Conservation (phyloP, 2,888 invertebrate genomes). For the Clivina fossor region DNA sequence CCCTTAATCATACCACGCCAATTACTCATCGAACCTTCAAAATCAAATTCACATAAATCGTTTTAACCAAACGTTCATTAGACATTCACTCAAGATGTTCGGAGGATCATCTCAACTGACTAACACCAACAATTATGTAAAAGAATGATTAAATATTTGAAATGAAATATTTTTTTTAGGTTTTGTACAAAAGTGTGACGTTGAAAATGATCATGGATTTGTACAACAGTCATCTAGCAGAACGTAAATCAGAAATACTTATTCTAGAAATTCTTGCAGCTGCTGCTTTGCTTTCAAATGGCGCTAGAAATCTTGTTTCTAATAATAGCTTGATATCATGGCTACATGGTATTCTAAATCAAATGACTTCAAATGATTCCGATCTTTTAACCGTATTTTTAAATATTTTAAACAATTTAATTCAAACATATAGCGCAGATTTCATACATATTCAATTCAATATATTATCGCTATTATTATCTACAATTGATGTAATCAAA, state of each 20-base stretch:
- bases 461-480: slow-evolving; percentile 14
- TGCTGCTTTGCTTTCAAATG: slow-evolving; percentile 65
- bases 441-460: slow-evolving; percentile 17
- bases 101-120: too few relatives aligned
- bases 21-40: too few relatives aligned
- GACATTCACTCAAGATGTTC: too few relatives aligned
- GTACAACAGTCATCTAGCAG: slow-evolving; percentile 65
- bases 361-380: slow-evolving; percentile 39
- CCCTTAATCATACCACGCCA: too few relatives aligned
- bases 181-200: slow-evolving; percentile 51
- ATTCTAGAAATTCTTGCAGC: slow-evolving; percentile 67
- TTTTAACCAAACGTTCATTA: too few relatives aligned
- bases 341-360: slow-evolving; percentile 55
- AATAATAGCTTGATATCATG: slow-evolving; percentile 73
- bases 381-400: slow-evolving; percentile 42
- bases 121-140: too few relatives aligned
- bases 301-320: slow-evolving; percentile 65
- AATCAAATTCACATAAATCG: too few relatives aligned
- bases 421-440: background rate
- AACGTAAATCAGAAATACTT: slow-evolving; percentile 62
- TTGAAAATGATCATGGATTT: slow-evolving; percentile 77
- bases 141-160: too few relatives aligned
- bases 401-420: slow-evolving; percentile 43
- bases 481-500: slow-evolving; percentile 16
- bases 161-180: slow-evolving; percentile 14